These are phyloP conservation scores for human (Homo sapiens) DNA, from an alignment of 2,113 vertebrate species.

Conservation along the genomic window DNA sequence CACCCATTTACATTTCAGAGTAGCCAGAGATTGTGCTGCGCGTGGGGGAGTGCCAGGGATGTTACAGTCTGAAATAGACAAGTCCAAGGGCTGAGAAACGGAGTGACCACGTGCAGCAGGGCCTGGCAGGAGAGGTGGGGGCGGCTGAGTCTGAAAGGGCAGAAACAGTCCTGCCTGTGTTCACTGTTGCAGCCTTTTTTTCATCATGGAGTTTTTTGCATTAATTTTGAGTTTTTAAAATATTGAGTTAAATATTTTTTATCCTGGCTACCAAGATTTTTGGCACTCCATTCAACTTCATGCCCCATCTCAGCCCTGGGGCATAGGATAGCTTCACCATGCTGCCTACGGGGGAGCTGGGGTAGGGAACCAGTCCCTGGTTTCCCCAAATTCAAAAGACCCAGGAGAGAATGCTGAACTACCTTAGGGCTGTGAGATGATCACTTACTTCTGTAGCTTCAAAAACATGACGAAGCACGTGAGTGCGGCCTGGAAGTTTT, in stretches of 20 bases:
- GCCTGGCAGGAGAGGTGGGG: too few relatives aligned
- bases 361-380: neutral
- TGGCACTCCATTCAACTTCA: neutral
- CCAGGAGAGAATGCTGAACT: neutral
- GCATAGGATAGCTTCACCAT: neutral
- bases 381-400: neutral
- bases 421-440: neutral
- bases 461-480: too few relatives aligned
- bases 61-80: too few relatives aligned
- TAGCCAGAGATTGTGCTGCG: neutral
- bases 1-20: neutral
- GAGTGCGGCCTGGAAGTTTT: too few relatives aligned
- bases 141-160: neutral
- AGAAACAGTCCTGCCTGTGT: neutral
- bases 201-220: neutral
- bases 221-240: neutral
- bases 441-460: neutral
- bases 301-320: neutral
- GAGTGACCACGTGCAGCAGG: accelerated
- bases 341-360: accelerated
- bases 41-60: accelerated
- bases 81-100: neutral
- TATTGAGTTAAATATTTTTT: neutral
- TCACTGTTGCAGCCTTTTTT: too few relatives aligned
- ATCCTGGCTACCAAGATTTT: neutral